Evolutionary conservation across 2,113 vertebrate species (phyloP).

Genomic region (Xiphophorus maculatus): DNA sequence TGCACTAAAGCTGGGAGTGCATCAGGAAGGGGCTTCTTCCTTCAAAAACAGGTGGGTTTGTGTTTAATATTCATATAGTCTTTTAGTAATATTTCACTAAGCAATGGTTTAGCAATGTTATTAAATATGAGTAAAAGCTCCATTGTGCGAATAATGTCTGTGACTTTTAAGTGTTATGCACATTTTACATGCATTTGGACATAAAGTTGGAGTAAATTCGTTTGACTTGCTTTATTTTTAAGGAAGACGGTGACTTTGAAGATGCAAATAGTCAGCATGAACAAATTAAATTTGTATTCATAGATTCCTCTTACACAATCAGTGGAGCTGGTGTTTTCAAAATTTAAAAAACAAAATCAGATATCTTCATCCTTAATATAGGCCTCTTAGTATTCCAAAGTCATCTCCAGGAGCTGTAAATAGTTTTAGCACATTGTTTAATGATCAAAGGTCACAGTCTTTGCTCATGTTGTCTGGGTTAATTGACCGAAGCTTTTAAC

Average conservation of each 20-base stretch:
- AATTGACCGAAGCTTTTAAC: conserved; percentile 48
- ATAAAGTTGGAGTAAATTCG: background rate
- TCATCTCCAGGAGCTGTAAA: conserved; percentile 19
- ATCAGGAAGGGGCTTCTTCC: background rate
- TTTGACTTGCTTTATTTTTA: background rate
- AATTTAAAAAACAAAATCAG: no score
- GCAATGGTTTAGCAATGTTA: no score
- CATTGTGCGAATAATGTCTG: no score
- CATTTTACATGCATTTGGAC: no score
- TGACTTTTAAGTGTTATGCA: no score
- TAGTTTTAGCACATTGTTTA: conserved; percentile 16
- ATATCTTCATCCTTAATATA: no score
- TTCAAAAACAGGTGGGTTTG: background rate
- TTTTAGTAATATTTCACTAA: no score
- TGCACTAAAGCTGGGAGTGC: no score
- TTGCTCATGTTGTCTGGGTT: background rate
- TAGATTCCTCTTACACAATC: background rate
- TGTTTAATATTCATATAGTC: no score
- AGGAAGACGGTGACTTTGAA: background rate
- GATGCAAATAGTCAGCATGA: background rate
- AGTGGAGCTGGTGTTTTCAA: background rate
- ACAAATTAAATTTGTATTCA: background rate
- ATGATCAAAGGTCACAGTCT: conserved; percentile 51
- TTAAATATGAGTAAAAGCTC: no score
- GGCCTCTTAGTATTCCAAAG: conserved; percentile 3